Evolutionary conservation across 2,888 invertebrate species (phyloP).

Genomic region (Stenurella melanura): DNA sequence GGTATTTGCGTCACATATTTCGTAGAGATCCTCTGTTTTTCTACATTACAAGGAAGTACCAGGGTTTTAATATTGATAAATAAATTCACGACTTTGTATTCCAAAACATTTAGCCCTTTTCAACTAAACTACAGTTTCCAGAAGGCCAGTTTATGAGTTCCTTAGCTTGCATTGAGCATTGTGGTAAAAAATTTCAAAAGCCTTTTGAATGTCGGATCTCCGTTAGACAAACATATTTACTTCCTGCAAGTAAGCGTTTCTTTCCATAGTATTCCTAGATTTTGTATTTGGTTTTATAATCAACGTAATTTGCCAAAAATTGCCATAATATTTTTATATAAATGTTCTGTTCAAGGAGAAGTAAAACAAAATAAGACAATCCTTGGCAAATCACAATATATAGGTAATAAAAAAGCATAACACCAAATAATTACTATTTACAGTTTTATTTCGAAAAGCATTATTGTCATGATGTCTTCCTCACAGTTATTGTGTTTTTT

Average conservation of each 20-base stretch:
- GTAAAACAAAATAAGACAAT: slow-evolving; percentile 19
- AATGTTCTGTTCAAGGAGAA: slow-evolving; percentile 5
- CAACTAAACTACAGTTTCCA: background rate
- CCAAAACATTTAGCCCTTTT: background rate
- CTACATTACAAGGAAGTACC: background rate
- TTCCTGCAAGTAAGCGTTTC: background rate
- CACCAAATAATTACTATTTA: slow-evolving; percentile 61
- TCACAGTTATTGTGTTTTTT: slow-evolving; percentile 69
- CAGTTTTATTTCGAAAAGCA: slow-evolving; percentile 13
- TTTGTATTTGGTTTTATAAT: background rate
- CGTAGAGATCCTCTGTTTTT: background rate
- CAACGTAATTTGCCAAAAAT: slow-evolving; percentile 33
- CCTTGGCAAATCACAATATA: slow-evolving; percentile 28
- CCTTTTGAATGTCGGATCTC: too few species aligned
- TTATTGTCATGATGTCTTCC: slow-evolving; percentile 63
- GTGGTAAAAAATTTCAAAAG: too few species aligned
- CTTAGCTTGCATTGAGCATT: too few species aligned
- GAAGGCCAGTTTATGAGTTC: background rate
- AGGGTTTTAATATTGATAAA: background rate
- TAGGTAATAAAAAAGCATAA: slow-evolving; percentile 57
- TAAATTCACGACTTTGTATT: background rate
- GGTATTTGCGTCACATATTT: slow-evolving; percentile 32
- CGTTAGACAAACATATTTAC: background rate
- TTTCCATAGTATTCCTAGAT: slow-evolving; percentile 32
- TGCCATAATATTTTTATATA: slow-evolving; percentile 34